Evolutionary conservation across 2,797 vertebrate species (phyloP), one percentile per base, ranked within the genome.

Genomic region (Anolis apletophallus): DNA sequence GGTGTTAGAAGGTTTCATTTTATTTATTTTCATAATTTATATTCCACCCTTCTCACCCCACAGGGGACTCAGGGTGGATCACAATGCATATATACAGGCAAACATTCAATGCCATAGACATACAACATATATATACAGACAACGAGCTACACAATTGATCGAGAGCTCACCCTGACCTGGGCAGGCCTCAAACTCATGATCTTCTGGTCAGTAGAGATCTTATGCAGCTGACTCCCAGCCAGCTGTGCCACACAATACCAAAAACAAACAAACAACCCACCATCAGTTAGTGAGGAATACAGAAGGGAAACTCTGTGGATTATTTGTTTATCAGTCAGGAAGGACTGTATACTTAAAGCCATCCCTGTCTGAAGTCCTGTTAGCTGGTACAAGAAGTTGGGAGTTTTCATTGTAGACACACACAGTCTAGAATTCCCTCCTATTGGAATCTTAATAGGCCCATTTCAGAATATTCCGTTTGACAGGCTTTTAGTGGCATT

Each of bases 281-380:
- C 5, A 46, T 46, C 46, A 46, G 46, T 46, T 7, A 64, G 23
- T 40, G 16, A 52, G 50, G 32, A n/a, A 3, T 80, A 8, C 59
- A 67, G 14, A 73, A 14, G 34, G 8, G 29, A 76, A 32, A 84
- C 68, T 36, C 90, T 54, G 75, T 88, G 83, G 64, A 80, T 81
- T 9, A 57, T 85, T 21, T 67, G 26, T 71, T 80, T 40, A 57
- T 7, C 1, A 40, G 32, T 32, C 46, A 32, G 29, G 3, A 17
- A 17, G 59, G 26, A 14, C 23, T 74, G 26, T 59, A 14, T 71
- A 59, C 21, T 73, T 36, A 29, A 19, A 61, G 14, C 34, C 52
- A 73, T 26, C 16, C 16, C 5, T 83, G 26, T 40, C 23, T 73
- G 17, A 81, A 32, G 9, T 71, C 13, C 54, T 46, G 19, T 40